Base-by-base conservation (phyloP, 2,113 vertebrate genomes). In the Salvelinus sp. region DNA sequence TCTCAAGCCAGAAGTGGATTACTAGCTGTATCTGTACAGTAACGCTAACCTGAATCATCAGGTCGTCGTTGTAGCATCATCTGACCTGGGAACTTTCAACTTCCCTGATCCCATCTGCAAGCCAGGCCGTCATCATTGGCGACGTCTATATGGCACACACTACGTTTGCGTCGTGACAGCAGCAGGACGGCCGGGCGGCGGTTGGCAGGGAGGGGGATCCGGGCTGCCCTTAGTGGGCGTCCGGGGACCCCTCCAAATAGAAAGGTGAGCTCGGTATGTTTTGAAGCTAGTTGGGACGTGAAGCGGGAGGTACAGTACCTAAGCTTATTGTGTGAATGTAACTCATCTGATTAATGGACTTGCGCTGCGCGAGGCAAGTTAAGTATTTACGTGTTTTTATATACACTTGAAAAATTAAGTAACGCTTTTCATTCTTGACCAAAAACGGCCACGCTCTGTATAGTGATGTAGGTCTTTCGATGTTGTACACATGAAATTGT, bases 111-210 rank as follows among this genome's bases (percentile, higher is more conserved):
- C 18, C n/a, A 3, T 12, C 3, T 38, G 22, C 14, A 10, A 14
- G 44, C 33, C 9, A 16, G 58, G 58, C 58, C 20, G 1, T 62
- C 58, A 7, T 62, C 62, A 54, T 60, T 60, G n/a, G 38, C 22
- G 30, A 30, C 7, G 14, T 18, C 22, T 2, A 1, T 67, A 1
- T 48, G 68, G 44, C 6, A 23, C 68, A 13, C 18, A 47, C 71
- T 64, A 27, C 71, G 47, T 77, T 38, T 69, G 69, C 54, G 28
- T 67, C 60, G 73, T 88, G 80, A 93, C 71, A 27, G 66, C 76
- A 70, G 70, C 85, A 86, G 85, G 74, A 91, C 82, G 90, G 90
- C 91, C 1, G 85, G 88, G 38, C 85, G 83, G 16, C 75, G 82
- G 73, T 69, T 93, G 48, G 72, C 87, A 0, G 82, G 85, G 72